A percentile compares a stretch with the other conserved stretches of the same genome.
Conservation (phyloP, 2,113 vertebrate species). For the Microcebus griseorufus region DNA sequence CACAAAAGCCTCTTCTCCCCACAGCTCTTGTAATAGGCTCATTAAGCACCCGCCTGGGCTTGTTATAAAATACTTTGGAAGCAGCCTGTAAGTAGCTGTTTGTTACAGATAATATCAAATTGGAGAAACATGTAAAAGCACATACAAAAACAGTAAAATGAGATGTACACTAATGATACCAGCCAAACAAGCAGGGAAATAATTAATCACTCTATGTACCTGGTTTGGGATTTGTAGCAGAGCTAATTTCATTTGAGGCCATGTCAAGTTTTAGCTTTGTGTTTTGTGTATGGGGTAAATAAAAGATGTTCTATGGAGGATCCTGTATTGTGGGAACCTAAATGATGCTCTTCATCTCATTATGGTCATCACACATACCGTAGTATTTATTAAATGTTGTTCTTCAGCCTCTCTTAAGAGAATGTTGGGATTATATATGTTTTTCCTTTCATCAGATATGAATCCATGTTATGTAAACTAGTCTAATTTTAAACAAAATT, state of each 20-base stretch:
- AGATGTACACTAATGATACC: constrained; percentile 61
- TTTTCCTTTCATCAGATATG: not conserved
- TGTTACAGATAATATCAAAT: constrained; percentile 73
- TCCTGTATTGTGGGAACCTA: not conserved
- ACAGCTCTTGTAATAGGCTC: constrained; percentile 61
- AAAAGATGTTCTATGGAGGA: not conserved
- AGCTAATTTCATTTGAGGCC: constrained; percentile 34
- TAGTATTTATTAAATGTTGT: not conserved
- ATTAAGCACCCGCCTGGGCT: constrained; percentile 62
- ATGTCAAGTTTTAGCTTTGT: constrained; percentile 18
- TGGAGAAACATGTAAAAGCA: constrained; percentile 69
- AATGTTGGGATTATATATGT: not conserved
- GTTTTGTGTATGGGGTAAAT: constrained; percentile 51
- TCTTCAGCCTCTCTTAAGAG: not conserved
- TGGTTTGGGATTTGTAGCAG: not conserved
- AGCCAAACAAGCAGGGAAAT: constrained; percentile 11
- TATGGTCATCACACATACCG: not conserved
- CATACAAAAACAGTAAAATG: constrained; percentile 58
- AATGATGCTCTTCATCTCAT: not conserved
- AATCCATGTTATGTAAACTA: not conserved
- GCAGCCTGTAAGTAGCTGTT: constrained; percentile 61
- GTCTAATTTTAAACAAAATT: not conserved
- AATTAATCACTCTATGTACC: constrained; percentile 57
- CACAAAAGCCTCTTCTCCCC: constrained; percentile 66
- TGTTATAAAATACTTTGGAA: constrained; percentile 69